Evolutionary conservation across 2,888 invertebrate species (phyloP).

Genomic region (Dryadula phaetusa): DNA sequence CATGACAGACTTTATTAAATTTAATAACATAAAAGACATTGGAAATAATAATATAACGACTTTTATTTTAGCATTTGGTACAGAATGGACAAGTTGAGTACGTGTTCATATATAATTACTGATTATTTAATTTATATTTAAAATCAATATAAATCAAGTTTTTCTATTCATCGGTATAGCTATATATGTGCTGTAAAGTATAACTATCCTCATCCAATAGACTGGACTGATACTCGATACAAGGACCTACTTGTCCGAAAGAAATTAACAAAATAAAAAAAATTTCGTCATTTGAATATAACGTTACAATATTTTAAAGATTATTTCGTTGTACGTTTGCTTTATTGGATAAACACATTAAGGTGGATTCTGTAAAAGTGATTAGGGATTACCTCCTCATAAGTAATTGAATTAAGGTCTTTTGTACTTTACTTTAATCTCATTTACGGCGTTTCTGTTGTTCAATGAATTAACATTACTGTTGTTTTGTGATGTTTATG

Average conservation of each 20-base stretch:
- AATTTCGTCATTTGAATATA: background rate
- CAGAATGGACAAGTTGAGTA: too few relatives aligned
- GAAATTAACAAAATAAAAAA: background rate
- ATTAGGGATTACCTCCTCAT: conserved; percentile 15
- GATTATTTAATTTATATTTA: too few relatives aligned
- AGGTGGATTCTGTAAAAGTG: conserved; percentile 23
- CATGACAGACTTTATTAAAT: background rate
- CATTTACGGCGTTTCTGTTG: conserved; percentile 6
- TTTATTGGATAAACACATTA: conserved; percentile 7
- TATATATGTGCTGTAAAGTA: too few relatives aligned
- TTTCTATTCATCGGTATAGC: too few relatives aligned
- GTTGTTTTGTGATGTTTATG: background rate
- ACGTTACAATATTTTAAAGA: background rate
- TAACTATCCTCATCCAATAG: too few relatives aligned
- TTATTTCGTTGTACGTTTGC: background rate
- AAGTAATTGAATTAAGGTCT: conserved; percentile 23
- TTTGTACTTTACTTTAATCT: conserved; percentile 18
- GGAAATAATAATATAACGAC: too few relatives aligned
- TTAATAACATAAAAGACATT: too few relatives aligned
- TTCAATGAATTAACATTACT: conserved; percentile 11
- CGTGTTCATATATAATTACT: too few relatives aligned
- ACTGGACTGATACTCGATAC: too few relatives aligned
- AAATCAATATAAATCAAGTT: too few relatives aligned
- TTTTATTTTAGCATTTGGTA: too few relatives aligned
- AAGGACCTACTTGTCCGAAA: too few relatives aligned